Evolutionary conservation across 2,113 vertebrate species (phyloP).

Genomic region (Melozone crissalis): DNA sequence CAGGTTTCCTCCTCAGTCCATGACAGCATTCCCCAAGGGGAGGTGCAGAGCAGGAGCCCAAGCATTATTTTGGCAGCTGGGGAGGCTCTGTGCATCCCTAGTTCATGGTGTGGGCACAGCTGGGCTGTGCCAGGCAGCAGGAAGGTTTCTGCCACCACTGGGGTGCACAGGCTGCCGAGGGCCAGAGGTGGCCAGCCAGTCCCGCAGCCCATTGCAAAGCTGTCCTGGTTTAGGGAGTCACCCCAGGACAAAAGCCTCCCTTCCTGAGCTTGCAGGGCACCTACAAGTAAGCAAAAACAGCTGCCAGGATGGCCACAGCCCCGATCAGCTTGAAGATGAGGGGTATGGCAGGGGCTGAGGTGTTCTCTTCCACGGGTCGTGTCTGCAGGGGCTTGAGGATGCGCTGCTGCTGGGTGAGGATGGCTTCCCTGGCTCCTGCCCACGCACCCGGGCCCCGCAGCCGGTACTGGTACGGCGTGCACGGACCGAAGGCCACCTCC

Average conservation of each 20-base stretch:
- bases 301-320: background rate
- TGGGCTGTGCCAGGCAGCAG: accelerated
- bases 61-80: background rate
- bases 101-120: accelerated
- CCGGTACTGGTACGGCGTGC: constrained; percentile 82
- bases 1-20: background rate
- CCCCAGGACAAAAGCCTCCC: background rate
- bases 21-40: accelerated
- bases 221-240: background rate
- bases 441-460: constrained; percentile 78
- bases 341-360: accelerated
- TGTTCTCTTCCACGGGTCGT: background rate
- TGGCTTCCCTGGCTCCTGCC: constrained; percentile 74
- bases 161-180: background rate
- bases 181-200: background rate
- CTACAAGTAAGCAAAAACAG: constrained; percentile 33
- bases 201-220: background rate
- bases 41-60: accelerated
- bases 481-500: constrained; percentile 76
- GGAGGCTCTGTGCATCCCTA: background rate
- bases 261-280: accelerated
- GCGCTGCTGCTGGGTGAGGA: constrained; percentile 80
- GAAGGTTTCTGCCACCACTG: background rate
- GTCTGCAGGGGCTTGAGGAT: constrained; percentile 78
- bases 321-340: background rate